phyloP scores from a whole-genome alignment of 1,140 invertebrate genomes.

The Orchestia grillus region DNA sequence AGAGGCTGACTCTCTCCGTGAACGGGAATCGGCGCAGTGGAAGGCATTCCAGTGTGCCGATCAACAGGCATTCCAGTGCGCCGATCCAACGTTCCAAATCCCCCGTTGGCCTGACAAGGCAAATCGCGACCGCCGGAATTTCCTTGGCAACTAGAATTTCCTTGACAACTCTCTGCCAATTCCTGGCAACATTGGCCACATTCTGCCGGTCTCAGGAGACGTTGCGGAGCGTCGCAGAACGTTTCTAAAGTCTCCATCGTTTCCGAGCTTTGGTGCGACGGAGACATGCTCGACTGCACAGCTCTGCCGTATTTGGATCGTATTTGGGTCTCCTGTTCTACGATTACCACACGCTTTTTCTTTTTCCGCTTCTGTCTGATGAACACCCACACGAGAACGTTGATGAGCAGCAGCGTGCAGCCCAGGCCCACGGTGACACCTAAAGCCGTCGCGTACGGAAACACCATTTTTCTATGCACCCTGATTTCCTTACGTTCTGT shows the following conservation, averaged over 20 bases:
- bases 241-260: slow-evolving; percentile 50
- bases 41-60: neutral
- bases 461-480: neutral
- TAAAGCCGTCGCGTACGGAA: slow-evolving; percentile 58
- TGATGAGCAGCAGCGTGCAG: slow-evolving; percentile 47
- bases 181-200: slow-evolving; percentile 42
- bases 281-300: neutral
- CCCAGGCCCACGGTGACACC: slow-evolving; percentile 56
- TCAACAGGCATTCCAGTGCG: neutral
- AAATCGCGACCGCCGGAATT: neutral
- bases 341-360: slow-evolving; percentile 26
- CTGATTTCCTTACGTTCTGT: neutral
- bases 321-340: slow-evolving; percentile 7
- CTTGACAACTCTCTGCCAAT: slow-evolving; percentile 19
- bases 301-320: neutral
- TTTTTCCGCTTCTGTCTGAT: slow-evolving; percentile 25
- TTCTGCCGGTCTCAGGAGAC: slow-evolving; percentile 4
- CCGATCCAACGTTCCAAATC: neutral
- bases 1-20: slow-evolving; percentile 38
- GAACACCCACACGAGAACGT: slow-evolving; percentile 49
- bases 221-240: slow-evolving; percentile 27
- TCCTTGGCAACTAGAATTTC: slow-evolving; percentile 11
- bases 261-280: neutral
- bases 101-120: slow-evolving; percentile 20
- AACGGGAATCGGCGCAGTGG: neutral